Evolutionary conservation across 2,888 invertebrate species (phyloP).

Genomic region (Leptura quadrifasciata): DNA sequence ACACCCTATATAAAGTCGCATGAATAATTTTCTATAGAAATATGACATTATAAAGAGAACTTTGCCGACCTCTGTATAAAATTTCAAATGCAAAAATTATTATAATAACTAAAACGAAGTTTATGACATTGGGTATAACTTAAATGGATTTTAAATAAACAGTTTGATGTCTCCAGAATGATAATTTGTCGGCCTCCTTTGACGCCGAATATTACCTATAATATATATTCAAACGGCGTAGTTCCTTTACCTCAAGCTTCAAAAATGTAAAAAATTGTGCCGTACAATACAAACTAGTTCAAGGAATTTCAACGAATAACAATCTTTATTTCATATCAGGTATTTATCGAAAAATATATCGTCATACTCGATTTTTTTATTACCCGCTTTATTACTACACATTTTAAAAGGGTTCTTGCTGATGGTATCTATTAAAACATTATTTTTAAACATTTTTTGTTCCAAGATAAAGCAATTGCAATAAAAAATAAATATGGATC

Average conservation of each 20-base stretch:
- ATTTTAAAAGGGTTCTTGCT: slow-evolving; percentile 20
- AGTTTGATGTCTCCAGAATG: slow-evolving; percentile 27
- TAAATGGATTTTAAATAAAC: slow-evolving; percentile 40
- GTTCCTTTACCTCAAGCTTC: slow-evolving; percentile 27
- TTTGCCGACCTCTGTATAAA: background rate
- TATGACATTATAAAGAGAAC: no score
- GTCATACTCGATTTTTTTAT: slow-evolving; percentile 39
- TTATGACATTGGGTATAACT: slow-evolving; percentile 16
- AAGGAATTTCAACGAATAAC: slow-evolving; percentile 46
- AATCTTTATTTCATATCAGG: slow-evolving; percentile 51
- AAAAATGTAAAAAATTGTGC: slow-evolving; percentile 43
- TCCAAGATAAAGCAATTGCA: background rate
- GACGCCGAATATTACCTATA: slow-evolving; percentile 31
- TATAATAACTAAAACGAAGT: background rate
- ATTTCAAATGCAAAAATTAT: background rate
- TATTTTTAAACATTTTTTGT: slow-evolving; percentile 4
- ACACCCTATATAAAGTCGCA: no score
- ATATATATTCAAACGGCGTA: slow-evolving; percentile 42
- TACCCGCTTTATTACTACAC: slow-evolving; percentile 20
- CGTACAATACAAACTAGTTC: slow-evolving; percentile 44
- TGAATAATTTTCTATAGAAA: no score
- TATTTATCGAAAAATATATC: slow-evolving; percentile 49
- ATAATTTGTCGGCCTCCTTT: slow-evolving; percentile 43
- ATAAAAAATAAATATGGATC: slow-evolving; percentile 7
- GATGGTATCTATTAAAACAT: slow-evolving; percentile 25